Percentiles rank a stretch among this genome's conserved stretches.
Evolutionary conservation across 2,888 invertebrate genomes (phyloP).

Genomic region (Oscheius sp.): DNA sequence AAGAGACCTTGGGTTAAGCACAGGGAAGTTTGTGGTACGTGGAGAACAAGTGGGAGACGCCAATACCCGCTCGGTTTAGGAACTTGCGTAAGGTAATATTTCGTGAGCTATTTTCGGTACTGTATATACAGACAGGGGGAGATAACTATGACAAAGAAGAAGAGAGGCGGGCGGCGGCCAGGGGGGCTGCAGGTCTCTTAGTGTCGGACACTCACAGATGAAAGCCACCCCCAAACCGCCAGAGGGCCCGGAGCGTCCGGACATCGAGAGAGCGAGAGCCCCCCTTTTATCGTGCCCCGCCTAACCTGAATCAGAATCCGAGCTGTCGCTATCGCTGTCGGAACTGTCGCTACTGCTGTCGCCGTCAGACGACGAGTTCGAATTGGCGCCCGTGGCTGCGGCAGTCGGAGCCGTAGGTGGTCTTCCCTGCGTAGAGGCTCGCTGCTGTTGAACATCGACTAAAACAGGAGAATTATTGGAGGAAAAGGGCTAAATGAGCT

Average conservation of each 20-base stretch:
- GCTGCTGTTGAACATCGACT: background rate
- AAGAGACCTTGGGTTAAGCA: conserved; percentile 9
- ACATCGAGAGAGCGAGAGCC: conserved; percentile 31
- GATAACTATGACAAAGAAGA: background rate
- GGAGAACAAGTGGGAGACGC: conserved; percentile 25
- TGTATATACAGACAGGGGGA: conserved; percentile 38
- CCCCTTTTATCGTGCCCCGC: conserved; percentile 51
- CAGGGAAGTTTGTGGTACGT: conserved; percentile 15
- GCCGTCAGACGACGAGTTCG: conserved; percentile 39
- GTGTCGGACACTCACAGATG: conserved; percentile 26
- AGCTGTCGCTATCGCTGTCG: conserved; percentile 48
- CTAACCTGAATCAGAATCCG: conserved; percentile 65
- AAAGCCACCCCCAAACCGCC: no score
- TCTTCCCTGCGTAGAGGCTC: background rate
- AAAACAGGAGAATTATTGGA: no score
- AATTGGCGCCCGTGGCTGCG: conserved; percentile 37
- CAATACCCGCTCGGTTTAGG: conserved; percentile 13
- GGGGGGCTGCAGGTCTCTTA: conserved; percentile 33
- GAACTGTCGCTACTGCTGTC: conserved; percentile 28
- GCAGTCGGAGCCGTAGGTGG: conserved; percentile 3
- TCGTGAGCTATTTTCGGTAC: background rate
- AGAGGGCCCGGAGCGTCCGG: conserved; percentile 31
- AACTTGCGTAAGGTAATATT: background rate
- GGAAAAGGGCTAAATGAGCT: no score
- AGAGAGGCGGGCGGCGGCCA: conserved; percentile 1